Percentiles rank a stretch among this genome's conserved stretches.
Conservation (phyloP, 2,888 invertebrate species). For the Hemaris fuciformis region DNA sequence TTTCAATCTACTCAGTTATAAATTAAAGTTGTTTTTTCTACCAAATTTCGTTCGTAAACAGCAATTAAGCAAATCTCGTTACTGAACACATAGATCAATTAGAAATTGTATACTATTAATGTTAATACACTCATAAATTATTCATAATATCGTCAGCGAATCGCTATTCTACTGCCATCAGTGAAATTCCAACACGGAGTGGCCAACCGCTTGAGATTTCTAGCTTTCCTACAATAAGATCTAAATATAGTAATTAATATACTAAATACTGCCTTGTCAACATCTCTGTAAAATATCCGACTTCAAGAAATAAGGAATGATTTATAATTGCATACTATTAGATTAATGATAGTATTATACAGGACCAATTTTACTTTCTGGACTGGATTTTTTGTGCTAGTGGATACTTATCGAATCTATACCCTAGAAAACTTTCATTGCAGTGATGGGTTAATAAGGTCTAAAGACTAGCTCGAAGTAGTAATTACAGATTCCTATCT, state of each 20-base stretch:
- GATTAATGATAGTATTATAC: no score
- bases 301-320: no score
- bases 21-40: neutral
- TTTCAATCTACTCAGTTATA: neutral
- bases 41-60: neutral
- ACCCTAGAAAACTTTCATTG: no score
- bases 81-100: neutral
- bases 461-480: no score
- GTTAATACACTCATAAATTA: conserved; percentile 2
- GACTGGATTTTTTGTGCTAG: no score
- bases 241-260: neutral
- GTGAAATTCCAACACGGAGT: neutral
- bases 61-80: neutral
- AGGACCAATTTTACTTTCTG: no score
- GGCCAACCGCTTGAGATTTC: neutral
- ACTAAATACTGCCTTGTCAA: no score
- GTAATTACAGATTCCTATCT: no score
- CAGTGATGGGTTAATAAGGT: no score
- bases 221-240: neutral
- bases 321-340: no score
- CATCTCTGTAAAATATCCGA: neutral
- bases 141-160: neutral
- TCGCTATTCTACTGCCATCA: neutral
- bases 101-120: neutral
- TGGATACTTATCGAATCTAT: no score